Base-by-base conservation (phyloP, 2,113 vertebrate genomes). In the Lepus americanus region DNA sequence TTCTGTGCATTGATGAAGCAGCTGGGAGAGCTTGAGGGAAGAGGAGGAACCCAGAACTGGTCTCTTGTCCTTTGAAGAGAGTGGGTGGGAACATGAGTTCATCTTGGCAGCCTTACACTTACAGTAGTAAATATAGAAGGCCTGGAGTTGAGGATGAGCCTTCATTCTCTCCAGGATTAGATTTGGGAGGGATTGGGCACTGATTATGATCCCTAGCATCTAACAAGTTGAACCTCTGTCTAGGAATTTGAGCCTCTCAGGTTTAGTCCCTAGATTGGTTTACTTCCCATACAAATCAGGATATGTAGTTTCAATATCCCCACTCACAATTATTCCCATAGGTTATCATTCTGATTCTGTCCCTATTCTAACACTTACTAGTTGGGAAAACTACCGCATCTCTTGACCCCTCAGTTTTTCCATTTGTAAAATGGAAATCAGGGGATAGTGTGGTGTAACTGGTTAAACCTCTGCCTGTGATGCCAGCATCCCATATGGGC, bases 371-470 rank as follows among this genome's bases (percentile, higher is more conserved):
- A 74, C 3, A 88, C 7, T 69, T 76, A 88, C 19, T 88, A 84
- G 19, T 87, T 84, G 27, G 72, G 23, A 49, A 79, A 84, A 72
- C 85, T 74, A 82, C 14, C 39, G 77, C 11, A 70, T 39, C 22
- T 89, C 36, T 92, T 83, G 87, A 89, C 87, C 49, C 17, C 39
- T 94, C 8, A 59, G 49, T 84, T 94, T 90, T 93, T 29, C 61
- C 16, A 70, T 70, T 61, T 87, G 25, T 84, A n/a, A 61, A 77
- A 79, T 94, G 55, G 59, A 33, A 53, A 73, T 66, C 59, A 44
- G 44, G 44, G 44, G 44, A 44, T 7, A 44, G 44, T 44, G 44
- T 44, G 44, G 44, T 44, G 7, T 44, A 44, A 44, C 44, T 44
- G 44, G 44, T 44, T 44, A 44, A 44, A 44, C 44, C 44, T 44